Evolutionary conservation across 2,888 invertebrate genomes (phyloP), one percentile per base, ranked within the genome.

Genomic region (Anagyrus pseudococci): DNA sequence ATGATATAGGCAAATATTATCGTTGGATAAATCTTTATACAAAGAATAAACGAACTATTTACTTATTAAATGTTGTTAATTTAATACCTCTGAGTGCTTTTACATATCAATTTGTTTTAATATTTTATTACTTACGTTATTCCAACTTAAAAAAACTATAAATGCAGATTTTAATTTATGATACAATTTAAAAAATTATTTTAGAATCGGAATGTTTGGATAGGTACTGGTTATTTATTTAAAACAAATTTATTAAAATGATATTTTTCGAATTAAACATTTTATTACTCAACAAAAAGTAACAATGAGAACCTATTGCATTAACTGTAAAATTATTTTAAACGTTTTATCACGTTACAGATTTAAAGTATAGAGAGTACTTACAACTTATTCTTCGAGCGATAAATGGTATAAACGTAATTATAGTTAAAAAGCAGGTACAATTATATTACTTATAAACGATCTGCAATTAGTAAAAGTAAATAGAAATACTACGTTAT

Each of bases 261-360:
- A n/a, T n/a, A 19, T 4, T 60, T 44, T 47, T 67, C 61, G 58
- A 69, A 69, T 73, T 73, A 74, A 73, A 77, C 72, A 75, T 74
- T 77, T 77, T 76, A 78, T 78, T 78, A 70, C 68, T 73, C 71
- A 77, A 77, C 75, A 76, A 75, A 76, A 73, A 71, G 68, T 77
- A 75, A 77, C 76, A 76, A 73, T 71, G 20, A 66, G 52, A 67
- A 65, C 64, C 47, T 70, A 70, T 62, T 57, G 54, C 69, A 29
- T 7, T 53, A 62, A 56, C 25, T 56, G 33, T 22, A 25, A 55
- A 62, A 62, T 41, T 43, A 62, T 58, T 37, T 40, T 33, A 33
- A 52, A 50, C 41, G 49, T 33, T 58, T 54, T 56, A 55, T 58
- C 54, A 50, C 33, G 37, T 10, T 65, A 62, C 19, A 46, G 44